phyloP scores from a whole-genome alignment of 2,113 vertebrate genomes.

The Festucalex cinctus region DNA sequence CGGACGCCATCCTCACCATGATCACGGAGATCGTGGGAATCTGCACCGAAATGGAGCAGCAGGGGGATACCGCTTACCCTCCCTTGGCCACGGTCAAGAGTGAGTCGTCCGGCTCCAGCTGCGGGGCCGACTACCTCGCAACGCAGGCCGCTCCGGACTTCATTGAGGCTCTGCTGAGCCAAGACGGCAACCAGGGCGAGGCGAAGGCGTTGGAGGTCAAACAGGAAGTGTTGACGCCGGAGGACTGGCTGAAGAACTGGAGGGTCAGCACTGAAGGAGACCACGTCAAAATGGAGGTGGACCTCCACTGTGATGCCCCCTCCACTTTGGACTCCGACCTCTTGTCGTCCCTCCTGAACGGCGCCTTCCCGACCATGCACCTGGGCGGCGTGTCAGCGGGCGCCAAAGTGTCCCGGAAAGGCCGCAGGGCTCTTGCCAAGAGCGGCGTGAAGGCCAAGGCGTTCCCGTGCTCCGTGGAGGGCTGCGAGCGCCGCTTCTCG shows the following conservation, averaged over 20 bases:
- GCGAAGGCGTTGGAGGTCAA: conserved; percentile 53
- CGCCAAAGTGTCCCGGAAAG: conserved; percentile 28
- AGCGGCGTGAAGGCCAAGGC: conserved; percentile 78
- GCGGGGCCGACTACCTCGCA: conserved; percentile 34
- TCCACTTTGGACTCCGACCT: conserved; percentile 25
- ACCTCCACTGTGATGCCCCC: conserved; percentile 17
- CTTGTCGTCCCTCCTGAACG: conserved; percentile 61
- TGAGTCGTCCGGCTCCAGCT: conserved; percentile 63
- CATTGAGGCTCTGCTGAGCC: conserved; percentile 63
- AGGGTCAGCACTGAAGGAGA: conserved; percentile 42
- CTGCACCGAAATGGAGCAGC: conserved; percentile 76
- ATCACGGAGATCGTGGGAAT: conserved; percentile 94
- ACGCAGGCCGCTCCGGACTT: conserved; percentile 56
- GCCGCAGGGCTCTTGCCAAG: conserved; percentile 29
- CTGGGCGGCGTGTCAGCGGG: conserved; percentile 24
- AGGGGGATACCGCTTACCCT: conserved; percentile 52
- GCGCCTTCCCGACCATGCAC: conserved; percentile 57
- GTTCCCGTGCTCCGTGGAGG: conserved; percentile 84
- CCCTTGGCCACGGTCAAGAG: conserved; percentile 61
- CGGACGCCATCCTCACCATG: conserved; percentile 90
- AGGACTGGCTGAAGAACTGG: conserved; percentile 51
- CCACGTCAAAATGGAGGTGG: conserved; percentile 24
- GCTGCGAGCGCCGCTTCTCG: conserved; percentile 87
- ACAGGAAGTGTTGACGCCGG: conserved; percentile 62
- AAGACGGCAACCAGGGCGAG: conserved; percentile 41